Base-by-base conservation (phyloP, 2,888 invertebrate species). In the Oxystoma pomonae region DNA sequence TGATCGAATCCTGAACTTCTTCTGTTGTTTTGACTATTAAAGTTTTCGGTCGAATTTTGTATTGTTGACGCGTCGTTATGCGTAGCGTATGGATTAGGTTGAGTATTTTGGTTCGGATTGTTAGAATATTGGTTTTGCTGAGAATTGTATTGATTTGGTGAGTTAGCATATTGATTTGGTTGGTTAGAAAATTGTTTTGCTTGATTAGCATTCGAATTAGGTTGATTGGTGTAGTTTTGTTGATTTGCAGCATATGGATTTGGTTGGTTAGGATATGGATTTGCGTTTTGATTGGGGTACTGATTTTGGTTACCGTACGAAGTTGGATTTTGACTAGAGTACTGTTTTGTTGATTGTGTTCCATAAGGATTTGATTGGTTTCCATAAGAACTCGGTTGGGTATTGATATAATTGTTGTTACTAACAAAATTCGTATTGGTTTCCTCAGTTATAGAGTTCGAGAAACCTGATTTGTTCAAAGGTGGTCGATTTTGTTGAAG, bases 261-360 rank as follows among this genome's bases (percentile, higher is more conserved):
- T 73, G 72, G 20, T 59, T 69, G 53, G 2, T 16, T 20, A 18
- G 67, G 12, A 53, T 66, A 63, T 9, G 64, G 65, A 18, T 67
- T 66, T 49, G 20, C 50, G 18, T 57, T 55, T n/a, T 22, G 35
- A 12, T 35, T 35, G 12, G 35, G 77, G 55, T 74, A 73, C 55
- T 71, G 71, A 57, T 73, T 73, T 35, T 35, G 35, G 12, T 3
- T 35, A 35, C 35, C 35, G 57, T n/a, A 18, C 22, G 20, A 12
- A 7, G 16, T 53, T 3, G 55, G 20, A 35, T 21, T 9, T 16
- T 53, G 52, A 50, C 22, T 50, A 51, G 59, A 16, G 18, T 16
- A 16, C n/a, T 78, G 71, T 70, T 77, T 9, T 77, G 65, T 65
- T 65, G 67, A 70, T 55, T 65, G 61, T 49, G 70, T 67, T 22